Conservation (phyloP, 30 jellyfish, hydroid and myxozoan species). For the Aurelia sp. region DNA sequence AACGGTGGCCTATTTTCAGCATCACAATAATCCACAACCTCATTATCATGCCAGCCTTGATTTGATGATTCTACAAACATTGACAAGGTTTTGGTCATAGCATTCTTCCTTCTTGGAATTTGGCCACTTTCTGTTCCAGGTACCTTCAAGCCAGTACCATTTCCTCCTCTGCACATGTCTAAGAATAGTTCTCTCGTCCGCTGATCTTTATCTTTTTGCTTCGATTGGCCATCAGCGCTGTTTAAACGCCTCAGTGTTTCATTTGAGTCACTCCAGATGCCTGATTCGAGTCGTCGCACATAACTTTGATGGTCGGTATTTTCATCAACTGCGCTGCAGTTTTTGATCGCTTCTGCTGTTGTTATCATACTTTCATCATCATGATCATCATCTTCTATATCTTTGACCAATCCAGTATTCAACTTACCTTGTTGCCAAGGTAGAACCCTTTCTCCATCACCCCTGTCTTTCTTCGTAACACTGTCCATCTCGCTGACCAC, state of each 20-base stretch:
- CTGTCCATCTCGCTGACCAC: background rate
- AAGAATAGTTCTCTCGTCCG: constrained; percentile 4
- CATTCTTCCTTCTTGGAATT: background rate
- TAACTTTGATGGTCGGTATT: background rate
- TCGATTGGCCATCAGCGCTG: background rate
- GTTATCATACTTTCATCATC: no score
- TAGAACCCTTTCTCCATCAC: background rate
- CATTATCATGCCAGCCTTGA: constrained; percentile 9
- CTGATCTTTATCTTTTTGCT: constrained; percentile 2
- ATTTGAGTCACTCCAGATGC: constrained; percentile 17
- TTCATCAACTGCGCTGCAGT: background rate
- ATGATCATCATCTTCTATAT: constrained; percentile 15
- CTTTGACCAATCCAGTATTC: no score
- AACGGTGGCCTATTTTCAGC: background rate
- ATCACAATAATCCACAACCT: background rate
- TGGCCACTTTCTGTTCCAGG: background rate
- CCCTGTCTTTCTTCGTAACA: background rate
- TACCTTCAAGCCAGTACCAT: background rate
- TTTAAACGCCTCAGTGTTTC: background rate
- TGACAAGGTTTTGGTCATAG: background rate
- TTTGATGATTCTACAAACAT: constrained; percentile 9
- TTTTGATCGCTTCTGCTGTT: no score
- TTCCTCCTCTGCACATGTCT: constrained; percentile 22
- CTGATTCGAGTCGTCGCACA: constrained; percentile 6
- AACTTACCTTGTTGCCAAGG: background rate